Base-by-base conservation (phyloP, 2,113 vertebrate species). In the Pterocles gutturalis region DNA sequence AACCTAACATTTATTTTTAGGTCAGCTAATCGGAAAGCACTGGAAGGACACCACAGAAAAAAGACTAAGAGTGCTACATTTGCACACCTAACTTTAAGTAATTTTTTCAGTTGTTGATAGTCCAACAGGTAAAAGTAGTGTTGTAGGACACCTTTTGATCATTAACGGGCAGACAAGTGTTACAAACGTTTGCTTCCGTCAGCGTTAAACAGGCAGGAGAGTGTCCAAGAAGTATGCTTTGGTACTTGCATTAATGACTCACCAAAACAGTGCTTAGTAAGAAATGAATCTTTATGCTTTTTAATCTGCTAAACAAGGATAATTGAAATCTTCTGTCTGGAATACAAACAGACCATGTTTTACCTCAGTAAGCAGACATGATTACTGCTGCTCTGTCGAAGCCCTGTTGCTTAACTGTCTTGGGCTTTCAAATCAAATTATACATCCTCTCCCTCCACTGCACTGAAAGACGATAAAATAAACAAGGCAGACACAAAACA, bases 251-350 rank as follows among this genome's bases (percentile, higher is more conserved):
- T 81, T 93, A 81, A 92, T 88, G 34, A 71, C 33, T 90, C 7
- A 51, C 31, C 19, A 71, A 61, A 55, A 51, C 71, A 64, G n/a
- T 57, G n/a, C 48, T 73, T 66, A n/a, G 41, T 55, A 95, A 48
- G 41, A 96, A 96, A 96, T 36, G 41, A 82, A 93, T 76, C 64
- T 92, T 55, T 91, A 83, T 88, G n/a, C 66, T 90, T 90, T 96
- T 96, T 71, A 82, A 93, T 96, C 77, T 93, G 81, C 84, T 91
- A 83, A 91, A 88, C 9, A 92, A 95, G 77, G 48, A 57, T 92
- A 97, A 97, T 92, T 96, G 89, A 97, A 98, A 96, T 95, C 89
- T 73, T 96, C 91, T 95, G 69, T 89, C 93, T 96, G 79, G 80
- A 95, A 93, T 97, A 92, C 87, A 97, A 96, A 90, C 70, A 85